Evolutionary conservation across 2,113 vertebrate genomes (phyloP), one percentile per base, ranked within the genome.

Genomic region (Glaucomys volans): DNA sequence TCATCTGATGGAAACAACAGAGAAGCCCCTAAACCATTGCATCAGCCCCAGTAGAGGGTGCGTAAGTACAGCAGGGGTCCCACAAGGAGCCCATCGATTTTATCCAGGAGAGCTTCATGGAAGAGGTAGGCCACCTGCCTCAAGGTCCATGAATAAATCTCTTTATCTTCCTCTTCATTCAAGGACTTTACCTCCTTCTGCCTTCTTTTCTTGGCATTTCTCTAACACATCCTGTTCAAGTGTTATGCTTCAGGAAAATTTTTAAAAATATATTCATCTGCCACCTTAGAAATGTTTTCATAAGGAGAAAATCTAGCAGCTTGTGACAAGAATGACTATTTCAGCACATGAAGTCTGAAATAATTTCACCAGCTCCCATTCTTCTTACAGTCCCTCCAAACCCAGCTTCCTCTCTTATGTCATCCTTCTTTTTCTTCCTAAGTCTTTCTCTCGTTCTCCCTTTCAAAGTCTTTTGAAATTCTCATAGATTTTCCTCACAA

Each of bases 241-340:
- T 97, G 96, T 95, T 98, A 97, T 96, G 95, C 93, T 97, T 98
- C 96, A 95, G 94, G 95, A 92, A 97, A 97, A 84, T 84, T 71
- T 93, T 97, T 94, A 94, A 98, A 98, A 97, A 97, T 98, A 98
- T 94, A 97, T 97, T 97, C 96, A 98, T 98, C 96, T 97, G 97
- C 95, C 96, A 98, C 97, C 97, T 97, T 97, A 98, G 96, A 97
- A 95, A 96, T 97, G 97, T 98, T 97, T 98, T 97, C 92, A 84
- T 96, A 95, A 97, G 95, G 92, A 96, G 94, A 97, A 96, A 98
- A 96, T 89, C 75, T 94, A 97, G 96, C 97, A 97, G 97, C 96
- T 97, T 97, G 97, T 97, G 94, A 97, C 90, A 97, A 96, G 95
- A 96, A 84, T 84, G 95, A 97, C 97, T 96, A 96, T 98, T 97